A percentile compares a stretch with the other conserved stretches of the same genome.
Evolutionary conservation across 2,888 invertebrate species (phyloP).

Genomic region (Spodoptera littoralis): DNA sequence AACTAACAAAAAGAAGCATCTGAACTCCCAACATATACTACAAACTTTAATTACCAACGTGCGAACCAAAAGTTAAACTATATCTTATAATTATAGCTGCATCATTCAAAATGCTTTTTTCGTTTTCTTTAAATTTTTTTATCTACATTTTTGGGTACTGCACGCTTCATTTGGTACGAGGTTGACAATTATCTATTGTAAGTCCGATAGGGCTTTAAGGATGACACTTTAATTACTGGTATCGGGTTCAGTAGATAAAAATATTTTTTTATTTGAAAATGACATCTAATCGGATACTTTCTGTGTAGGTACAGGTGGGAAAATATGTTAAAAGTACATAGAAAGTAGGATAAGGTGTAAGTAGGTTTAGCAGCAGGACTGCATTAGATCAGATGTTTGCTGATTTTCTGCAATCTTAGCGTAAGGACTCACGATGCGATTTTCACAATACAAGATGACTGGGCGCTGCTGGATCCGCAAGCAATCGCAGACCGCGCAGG

Average conservation of each 20-base stretch:
- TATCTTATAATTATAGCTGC: slow-evolving; percentile 45
- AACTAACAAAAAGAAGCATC: slow-evolving; percentile 1
- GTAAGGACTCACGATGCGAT: no score
- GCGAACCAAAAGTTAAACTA: slow-evolving; percentile 51
- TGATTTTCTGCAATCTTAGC: no score
- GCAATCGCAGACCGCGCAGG: no score
- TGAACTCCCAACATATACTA: slow-evolving; percentile 37
- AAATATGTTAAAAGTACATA: no score
- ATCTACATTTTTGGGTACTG: slow-evolving; percentile 54
- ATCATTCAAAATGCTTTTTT: slow-evolving; percentile 30
- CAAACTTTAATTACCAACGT: slow-evolving; percentile 45
- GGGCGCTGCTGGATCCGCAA: no score
- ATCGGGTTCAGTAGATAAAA: slow-evolving; percentile 45
- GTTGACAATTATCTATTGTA: slow-evolving; percentile 56
- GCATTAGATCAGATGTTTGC: no score
- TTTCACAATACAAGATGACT: no score
- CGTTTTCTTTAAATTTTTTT: slow-evolving; percentile 48
- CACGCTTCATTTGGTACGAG: slow-evolving; percentile 59
- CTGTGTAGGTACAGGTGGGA: no score
- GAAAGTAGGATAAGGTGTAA: no score
- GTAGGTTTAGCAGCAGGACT: no score
- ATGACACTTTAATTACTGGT: slow-evolving; percentile 14
- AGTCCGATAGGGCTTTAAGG: slow-evolving; percentile 26
- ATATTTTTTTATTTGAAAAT: no score
- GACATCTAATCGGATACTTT: no score